Evolutionary conservation across 2,888 invertebrate genomes (phyloP).

Genomic region (Drosophila nr. perissopoda): DNA sequence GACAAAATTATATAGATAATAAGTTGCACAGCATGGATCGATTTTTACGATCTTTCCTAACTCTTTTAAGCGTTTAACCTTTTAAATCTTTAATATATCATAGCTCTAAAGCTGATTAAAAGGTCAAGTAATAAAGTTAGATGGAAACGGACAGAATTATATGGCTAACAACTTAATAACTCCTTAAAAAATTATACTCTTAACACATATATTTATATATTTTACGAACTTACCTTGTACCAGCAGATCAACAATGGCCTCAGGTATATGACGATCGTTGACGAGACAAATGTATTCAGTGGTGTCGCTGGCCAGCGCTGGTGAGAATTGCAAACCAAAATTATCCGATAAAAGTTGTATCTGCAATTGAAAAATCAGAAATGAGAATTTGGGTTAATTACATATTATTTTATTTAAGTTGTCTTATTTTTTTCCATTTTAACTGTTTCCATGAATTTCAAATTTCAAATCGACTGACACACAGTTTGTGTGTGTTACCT

Average conservation of each 20-base stretch:
- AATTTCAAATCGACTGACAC: background rate
- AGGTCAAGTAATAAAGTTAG: background rate
- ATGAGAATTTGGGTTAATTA: background rate
- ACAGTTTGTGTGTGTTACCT: background rate
- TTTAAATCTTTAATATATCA: background rate
- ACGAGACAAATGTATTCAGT: slow-evolving; percentile 89
- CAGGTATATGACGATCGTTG: slow-evolving; percentile 89
- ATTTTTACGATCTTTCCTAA: background rate
- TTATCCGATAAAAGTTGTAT: slow-evolving; percentile 87
- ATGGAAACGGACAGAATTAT: background rate
- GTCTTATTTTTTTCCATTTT: background rate
- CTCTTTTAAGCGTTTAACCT: background rate
- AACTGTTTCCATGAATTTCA: slow-evolving; percentile 11
- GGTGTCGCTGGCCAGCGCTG: slow-evolving; percentile 88
- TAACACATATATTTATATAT: background rate
- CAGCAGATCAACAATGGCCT: slow-evolving; percentile 88
- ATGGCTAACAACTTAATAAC: background rate
- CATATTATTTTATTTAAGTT: background rate
- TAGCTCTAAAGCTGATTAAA: background rate
- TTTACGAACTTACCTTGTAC: slow-evolving; percentile 88
- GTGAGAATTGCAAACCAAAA: slow-evolving; percentile 88
- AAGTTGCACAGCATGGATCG: background rate
- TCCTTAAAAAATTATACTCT: background rate
- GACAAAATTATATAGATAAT: background rate
- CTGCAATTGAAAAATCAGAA: slow-evolving; percentile 59